Evolutionary conservation across 2,888 invertebrate species (phyloP), one percentile per base, ranked within the genome.

Genomic region (Automeris io): DNA sequence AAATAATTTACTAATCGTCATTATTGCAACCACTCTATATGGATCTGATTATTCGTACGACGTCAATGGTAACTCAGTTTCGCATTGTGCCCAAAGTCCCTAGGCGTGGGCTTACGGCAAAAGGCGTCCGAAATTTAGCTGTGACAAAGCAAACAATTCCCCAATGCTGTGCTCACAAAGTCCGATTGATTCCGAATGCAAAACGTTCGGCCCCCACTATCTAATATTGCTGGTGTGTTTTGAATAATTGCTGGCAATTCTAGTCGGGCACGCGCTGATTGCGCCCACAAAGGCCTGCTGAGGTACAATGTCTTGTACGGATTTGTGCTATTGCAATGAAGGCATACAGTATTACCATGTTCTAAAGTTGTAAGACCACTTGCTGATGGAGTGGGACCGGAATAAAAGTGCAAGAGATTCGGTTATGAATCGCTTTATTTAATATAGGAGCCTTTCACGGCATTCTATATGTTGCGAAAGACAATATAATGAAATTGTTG

Each of bases 171-270:
- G 51, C 57, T 53, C 62, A 80, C 78, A 80, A 78, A 80, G 80
- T 78, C 73, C 66, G 65, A 62, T 78, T 76, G 80, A 82, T 85
- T 80, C 85, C 67, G 75, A 85, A 83, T 83, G 82, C 83, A 82
- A 82, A 83, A 83, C 79, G 82, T 76, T 75, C 76, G 72, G 73
- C 66, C 66, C 71, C 67, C 70, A 69, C 79, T 82, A 83, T 83
- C 82, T 85, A 85, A 85, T 82, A 83, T 79, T 75, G 80, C 70
- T 68, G 70, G 74, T 81, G 83, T 82, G 81, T 83, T 85, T 81
- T 83, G 85, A 83, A 86, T 85, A 83, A 83, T 85, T 86, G 80
- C 74, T 67, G 70, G 58, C 67, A 61, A 68, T 62, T 65, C 62
- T 65, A 48, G 33, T 33, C 35, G 45, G 25, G 22, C 23, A 23